These are phyloP conservation scores for Catharus ustulatus DNA, from an alignment of 2,797 vertebrate genomes.

Conservation along the genomic window DNA sequence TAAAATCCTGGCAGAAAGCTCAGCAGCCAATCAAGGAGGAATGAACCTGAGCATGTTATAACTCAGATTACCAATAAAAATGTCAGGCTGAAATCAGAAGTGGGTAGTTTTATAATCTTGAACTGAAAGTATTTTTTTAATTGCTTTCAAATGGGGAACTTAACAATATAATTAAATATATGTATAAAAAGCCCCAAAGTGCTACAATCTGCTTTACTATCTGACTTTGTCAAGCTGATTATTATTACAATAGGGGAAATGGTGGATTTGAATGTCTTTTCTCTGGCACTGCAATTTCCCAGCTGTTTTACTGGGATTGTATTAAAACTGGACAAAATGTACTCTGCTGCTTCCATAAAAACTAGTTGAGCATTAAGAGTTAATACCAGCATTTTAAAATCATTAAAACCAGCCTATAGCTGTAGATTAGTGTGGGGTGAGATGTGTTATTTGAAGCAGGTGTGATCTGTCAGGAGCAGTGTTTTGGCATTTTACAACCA, in stretches of 20 bases:
- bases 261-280: conserved; percentile 79
- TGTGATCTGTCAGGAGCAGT: conserved; percentile 75
- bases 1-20: conserved; percentile 78
- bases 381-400: conserved; percentile 72
- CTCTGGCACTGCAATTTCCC: conserved; percentile 76
- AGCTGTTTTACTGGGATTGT: conserved; percentile 77
- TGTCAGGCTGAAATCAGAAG: conserved; percentile 79
- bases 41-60: conserved; percentile 79
- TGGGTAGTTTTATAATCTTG: conserved; percentile 76
- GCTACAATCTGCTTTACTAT: conserved; percentile 76
- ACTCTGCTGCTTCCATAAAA: conserved; percentile 77
- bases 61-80: conserved; percentile 85
- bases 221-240: conserved; percentile 72
- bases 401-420: conserved; percentile 66
- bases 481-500: conserved; percentile 74
- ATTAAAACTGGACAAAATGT: conserved; percentile 78
- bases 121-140: conserved; percentile 78
- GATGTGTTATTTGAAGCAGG: conserved; percentile 74
- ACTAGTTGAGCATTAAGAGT: conserved; percentile 75
- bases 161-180: conserved; percentile 77
- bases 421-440: conserved; percentile 66
- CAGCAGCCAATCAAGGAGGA: conserved; percentile 76
- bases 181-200: conserved; percentile 70
- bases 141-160: conserved; percentile 78
- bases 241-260: conserved; percentile 80